These are phyloP conservation scores for Bos indicus DNA, from an alignment of 2,113 vertebrate genomes.

Conservation along the genomic window DNA sequence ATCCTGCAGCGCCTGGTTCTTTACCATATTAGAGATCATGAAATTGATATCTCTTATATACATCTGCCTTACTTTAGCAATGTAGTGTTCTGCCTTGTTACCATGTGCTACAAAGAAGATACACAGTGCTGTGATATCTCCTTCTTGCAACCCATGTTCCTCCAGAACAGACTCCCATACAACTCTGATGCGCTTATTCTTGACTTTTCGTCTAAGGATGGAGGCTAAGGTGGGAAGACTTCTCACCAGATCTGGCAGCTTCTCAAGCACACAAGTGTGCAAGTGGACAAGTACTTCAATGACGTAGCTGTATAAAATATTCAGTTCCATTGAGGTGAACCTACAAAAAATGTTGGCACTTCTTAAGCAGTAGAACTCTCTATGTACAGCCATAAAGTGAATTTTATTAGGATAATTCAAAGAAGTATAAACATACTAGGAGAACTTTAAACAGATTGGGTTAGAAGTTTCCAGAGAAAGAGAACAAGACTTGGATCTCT, in stretches of 20 bases:
- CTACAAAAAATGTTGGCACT: conserved; percentile 52
- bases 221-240: conserved; percentile 75
- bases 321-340: conserved; percentile 72
- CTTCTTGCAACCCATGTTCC: conserved; percentile 62
- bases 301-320: conserved; percentile 73
- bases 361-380: background rate
- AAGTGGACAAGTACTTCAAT: conserved; percentile 68
- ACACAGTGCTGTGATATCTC: conserved; percentile 63
- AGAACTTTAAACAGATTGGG: background rate
- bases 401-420: background rate
- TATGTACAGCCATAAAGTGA: background rate
- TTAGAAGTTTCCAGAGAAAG: background rate
- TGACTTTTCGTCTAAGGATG: conserved; percentile 71
- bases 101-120: conserved; percentile 73
- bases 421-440: background rate
- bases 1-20: conserved; percentile 57
- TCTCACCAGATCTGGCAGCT: conserved; percentile 72
- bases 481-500: background rate
- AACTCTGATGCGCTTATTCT: conserved; percentile 54
- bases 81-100: conserved; percentile 58
- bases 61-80: conserved; percentile 45
- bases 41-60: conserved; percentile 35
- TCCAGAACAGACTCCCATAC: conserved; percentile 74
- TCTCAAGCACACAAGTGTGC: conserved; percentile 62
- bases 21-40: conserved; percentile 68